These are phyloP conservation scores for Tinea trinotella DNA, from an alignment of 2,888 invertebrate genomes.

Conservation along the genomic window DNA sequence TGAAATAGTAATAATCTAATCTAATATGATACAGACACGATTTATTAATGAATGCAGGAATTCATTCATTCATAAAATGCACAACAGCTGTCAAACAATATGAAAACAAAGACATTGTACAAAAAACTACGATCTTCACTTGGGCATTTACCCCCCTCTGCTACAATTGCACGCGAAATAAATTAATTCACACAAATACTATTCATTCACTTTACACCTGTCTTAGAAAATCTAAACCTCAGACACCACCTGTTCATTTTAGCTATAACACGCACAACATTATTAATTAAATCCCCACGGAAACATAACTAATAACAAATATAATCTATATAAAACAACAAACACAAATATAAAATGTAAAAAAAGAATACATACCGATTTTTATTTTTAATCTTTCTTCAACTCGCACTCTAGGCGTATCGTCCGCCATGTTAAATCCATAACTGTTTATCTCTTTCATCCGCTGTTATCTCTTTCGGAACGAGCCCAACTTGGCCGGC, in stretches of 20 bases:
- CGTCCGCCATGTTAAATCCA: conserved; percentile 94
- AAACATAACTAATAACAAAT: neutral
- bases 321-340: conserved; percentile 17
- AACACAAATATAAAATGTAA: conserved; percentile 17
- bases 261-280: conserved; percentile 40
- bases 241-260: conserved; percentile 64
- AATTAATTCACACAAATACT: conserved; percentile 21
- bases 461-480: conserved; percentile 72
- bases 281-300: neutral
- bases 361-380: conserved; percentile 81
- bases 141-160: neutral
- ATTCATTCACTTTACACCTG: conserved; percentile 45
- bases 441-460: conserved; percentile 77
- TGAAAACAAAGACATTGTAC: conserved; percentile 57
- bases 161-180: neutral
- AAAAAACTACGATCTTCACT: neutral
- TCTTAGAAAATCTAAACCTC: conserved; percentile 36
- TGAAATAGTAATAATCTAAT: conserved; percentile 39
- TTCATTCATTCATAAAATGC: conserved; percentile 67
- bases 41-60: conserved; percentile 54
- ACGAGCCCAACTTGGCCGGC: conserved; percentile 63
- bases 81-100: conserved; percentile 56
- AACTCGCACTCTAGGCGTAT: conserved; percentile 90
- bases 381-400: conserved; percentile 95
- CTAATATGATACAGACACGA: conserved; percentile 43